phyloP scores from a whole-genome alignment of 2,113 vertebrate genomes.

The Petromus typicus region DNA sequence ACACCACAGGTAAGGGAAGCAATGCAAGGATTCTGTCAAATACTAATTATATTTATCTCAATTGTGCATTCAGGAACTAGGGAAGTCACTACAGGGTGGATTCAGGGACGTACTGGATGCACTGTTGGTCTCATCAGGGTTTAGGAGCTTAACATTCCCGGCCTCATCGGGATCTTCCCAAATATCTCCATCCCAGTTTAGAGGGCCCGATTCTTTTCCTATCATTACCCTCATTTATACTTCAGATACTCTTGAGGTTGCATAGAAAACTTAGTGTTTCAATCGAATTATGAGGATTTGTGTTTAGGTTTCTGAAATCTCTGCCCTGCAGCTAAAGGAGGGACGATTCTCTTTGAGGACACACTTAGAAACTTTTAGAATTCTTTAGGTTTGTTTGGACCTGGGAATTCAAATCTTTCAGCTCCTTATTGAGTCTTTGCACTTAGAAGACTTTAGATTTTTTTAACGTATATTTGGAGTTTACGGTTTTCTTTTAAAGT shows the following conservation, averaged over 20 bases:
- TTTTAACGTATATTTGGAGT: not conserved
- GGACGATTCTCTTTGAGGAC: not conserved
- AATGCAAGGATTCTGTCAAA: not conserved
- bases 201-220: not conserved
- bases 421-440: not conserved
- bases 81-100: not conserved
- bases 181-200: not conserved
- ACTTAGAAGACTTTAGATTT: not conserved
- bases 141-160: not conserved
- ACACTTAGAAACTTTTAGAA: too few species aligned
- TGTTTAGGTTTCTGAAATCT: not conserved
- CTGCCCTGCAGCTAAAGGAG: not conserved
- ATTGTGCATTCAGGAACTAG: not conserved
- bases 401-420: too few species aligned
- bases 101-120: not conserved
- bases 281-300: not conserved
- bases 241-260: not conserved
- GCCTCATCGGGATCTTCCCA: not conserved
- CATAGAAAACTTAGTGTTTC: not conserved
- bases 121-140: not conserved
- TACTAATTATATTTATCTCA: not conserved
- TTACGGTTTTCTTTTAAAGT: not conserved
- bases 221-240: not conserved
- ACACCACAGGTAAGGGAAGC: too few species aligned
- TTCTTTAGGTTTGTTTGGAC: too few species aligned